Evolutionary conservation across 1,140 invertebrate species (phyloP).

Genomic region (Nixonia krombeini): DNA sequence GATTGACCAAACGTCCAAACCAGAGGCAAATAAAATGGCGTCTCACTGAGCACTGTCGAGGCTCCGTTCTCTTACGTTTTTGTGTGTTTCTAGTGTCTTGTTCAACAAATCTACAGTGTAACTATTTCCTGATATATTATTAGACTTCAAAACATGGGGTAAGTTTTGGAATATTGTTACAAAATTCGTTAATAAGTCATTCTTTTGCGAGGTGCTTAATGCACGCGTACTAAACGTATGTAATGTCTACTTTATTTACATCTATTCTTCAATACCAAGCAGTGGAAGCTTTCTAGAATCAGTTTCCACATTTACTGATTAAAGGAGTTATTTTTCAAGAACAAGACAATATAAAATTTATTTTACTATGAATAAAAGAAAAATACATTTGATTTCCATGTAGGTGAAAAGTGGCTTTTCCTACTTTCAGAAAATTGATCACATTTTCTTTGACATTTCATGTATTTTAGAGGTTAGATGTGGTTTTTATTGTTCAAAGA

Average conservation of each 20-base stretch:
- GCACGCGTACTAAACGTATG: background rate
- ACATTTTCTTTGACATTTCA: background rate
- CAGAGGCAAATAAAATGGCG: background rate
- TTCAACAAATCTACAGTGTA: background rate
- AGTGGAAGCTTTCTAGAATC: too few species aligned
- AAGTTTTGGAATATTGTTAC: background rate
- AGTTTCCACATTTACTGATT: too few species aligned
- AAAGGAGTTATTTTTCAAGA: too few species aligned
- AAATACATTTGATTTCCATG: too few species aligned
- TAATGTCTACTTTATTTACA: background rate
- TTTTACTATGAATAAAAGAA: too few species aligned
- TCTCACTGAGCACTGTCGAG: background rate
- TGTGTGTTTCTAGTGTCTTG: background rate
- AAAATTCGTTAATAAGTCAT: background rate
- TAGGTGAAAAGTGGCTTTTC: too few species aligned
- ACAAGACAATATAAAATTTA: too few species aligned
- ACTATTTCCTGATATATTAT: background rate
- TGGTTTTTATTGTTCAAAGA: too few species aligned
- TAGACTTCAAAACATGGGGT: background rate
- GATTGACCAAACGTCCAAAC: too few species aligned
- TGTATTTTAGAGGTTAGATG: too few species aligned
- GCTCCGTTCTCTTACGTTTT: background rate
- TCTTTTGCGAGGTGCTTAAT: background rate
- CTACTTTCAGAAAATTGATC: background rate
- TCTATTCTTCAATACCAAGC: background rate